These are phyloP conservation scores for Piezodorus guildinii DNA, from an alignment of 1,140 invertebrate species.

Conservation along the genomic window DNA sequence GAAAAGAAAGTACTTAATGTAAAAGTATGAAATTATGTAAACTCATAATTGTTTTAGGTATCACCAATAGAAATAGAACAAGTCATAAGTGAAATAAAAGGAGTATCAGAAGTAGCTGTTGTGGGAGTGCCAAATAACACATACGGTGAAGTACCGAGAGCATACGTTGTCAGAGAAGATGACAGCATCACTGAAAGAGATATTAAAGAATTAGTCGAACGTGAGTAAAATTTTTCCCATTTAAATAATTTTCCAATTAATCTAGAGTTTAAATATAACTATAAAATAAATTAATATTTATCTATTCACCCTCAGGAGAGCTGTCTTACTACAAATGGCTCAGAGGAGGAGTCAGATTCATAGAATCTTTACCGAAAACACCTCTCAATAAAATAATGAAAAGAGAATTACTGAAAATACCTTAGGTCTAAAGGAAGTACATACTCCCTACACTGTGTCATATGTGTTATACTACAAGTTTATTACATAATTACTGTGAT, in stretches of 20 bases:
- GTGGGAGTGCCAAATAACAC: constrained; percentile 82
- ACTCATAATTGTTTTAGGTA: background rate
- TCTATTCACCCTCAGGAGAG: constrained; percentile 1
- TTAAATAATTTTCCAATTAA: background rate
- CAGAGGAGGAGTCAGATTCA: constrained; percentile 16
- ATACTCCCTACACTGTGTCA: too few species aligned
- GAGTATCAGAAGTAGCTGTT: constrained; percentile 88
- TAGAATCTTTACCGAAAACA: constrained; percentile 14
- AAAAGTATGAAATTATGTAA: too few species aligned
- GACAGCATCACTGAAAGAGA: constrained; percentile 54
- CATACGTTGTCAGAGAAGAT: constrained; percentile 81
- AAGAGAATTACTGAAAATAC: too few species aligned
- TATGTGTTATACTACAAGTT: too few species aligned
- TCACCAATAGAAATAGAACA: constrained; percentile 79
- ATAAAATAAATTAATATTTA: background rate
- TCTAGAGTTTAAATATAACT: background rate
- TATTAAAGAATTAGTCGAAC: constrained; percentile 49
- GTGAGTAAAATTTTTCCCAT: background rate
- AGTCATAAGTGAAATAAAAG: constrained; percentile 69
- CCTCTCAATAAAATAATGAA: too few species aligned
- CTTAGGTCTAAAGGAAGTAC: too few species aligned
- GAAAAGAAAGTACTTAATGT: too few species aligned
- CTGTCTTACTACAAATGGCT: constrained; percentile 15
- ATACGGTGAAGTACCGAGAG: constrained; percentile 92
- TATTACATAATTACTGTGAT: too few species aligned